A percentile compares a stretch with the other conserved stretches of the same genome.
Evolutionary conservation across 2,888 invertebrate species (phyloP).

Genomic region (Cecidostiba fungosa): DNA sequence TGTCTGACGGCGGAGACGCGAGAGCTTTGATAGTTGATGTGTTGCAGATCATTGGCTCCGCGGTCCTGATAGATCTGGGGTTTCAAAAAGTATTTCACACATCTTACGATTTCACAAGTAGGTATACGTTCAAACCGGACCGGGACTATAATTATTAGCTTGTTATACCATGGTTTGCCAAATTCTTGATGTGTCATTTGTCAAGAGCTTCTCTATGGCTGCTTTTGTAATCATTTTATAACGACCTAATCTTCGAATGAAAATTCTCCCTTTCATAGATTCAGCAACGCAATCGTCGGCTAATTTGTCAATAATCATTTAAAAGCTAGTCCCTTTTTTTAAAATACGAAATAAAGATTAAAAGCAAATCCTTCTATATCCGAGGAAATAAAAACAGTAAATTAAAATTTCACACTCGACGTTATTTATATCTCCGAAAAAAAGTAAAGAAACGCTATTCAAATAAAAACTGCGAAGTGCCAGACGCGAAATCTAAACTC

Average conservation of each 20-base stretch:
- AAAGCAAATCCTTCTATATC: neutral
- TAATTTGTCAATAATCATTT: neutral
- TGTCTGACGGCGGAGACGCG: neutral
- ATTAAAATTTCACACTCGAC: neutral
- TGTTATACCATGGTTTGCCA: constrained; percentile 16
- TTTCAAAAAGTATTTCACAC: neutral
- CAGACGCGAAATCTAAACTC: neutral
- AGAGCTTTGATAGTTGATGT: neutral
- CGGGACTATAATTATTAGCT: neutral
- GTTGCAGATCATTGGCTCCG: neutral
- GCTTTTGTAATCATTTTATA: constrained; percentile 40
- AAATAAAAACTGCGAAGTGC: constrained; percentile 42
- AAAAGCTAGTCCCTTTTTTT: no score
- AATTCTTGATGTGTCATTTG: constrained; percentile 34
- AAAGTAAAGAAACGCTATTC: constrained; percentile 22
- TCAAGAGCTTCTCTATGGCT: constrained; percentile 18
- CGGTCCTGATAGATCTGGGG: neutral
- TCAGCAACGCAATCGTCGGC: neutral
- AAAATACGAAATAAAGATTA: no score
- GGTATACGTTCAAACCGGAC: neutral
- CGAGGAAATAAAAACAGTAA: neutral
- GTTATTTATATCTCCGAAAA: neutral
- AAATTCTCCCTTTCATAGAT: neutral
- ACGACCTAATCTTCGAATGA: neutral
- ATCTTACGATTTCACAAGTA: constrained; percentile 19